Evolutionary conservation across 2,888 invertebrate genomes (phyloP), one percentile per base, ranked within the genome.

Genomic region (Tuberolachnus salignus): DNA sequence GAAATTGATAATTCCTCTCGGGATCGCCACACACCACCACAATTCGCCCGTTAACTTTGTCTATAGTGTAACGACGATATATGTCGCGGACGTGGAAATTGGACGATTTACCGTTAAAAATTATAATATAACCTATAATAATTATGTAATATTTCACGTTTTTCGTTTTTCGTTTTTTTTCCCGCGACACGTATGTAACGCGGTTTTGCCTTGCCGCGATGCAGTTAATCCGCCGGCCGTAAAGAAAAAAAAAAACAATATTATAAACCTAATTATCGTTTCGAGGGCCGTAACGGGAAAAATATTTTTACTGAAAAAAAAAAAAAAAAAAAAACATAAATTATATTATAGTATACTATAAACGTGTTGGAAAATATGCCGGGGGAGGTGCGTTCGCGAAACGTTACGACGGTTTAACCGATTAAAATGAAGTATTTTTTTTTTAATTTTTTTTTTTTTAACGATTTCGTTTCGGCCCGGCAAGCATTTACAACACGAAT

Each of bases 301-400:
- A 74, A 66, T 55, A 64, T 74, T 74, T 74, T 64, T 66, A 74
- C 66, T 74, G 55, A 74, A 63, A 73, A 74, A 74, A 72, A 72
- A 72, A 70, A 61, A 44, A 46, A 55, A 59, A 11, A 8, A 8
- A 46, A 46, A 13, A 46, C 10, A 46, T 46, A 46, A 53, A 53
- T n/a, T n/a, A n/a, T n/a, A n/a, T n/a, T 19, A 19, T 57, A 57
- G 23, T 26, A n/a, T 55, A 71, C 46, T 51, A 2, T 19, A 63
- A 74, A 66, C 74, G 74, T 74, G 55, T 74, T 74, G 19, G 19
- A 51, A 73, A 73, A 73, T 51, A 53, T 23, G 69, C 69, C 53
- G 19, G 34, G 6, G 34, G n/a, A n/a, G 34, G 34, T 19, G 19
- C 55, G 23, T 34, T 46, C 57, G n/a, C 23, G 64, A 66, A 74